These are phyloP conservation scores for Papilio elwesi DNA, from an alignment of 2,888 invertebrate genomes.

Conservation along the genomic window DNA sequence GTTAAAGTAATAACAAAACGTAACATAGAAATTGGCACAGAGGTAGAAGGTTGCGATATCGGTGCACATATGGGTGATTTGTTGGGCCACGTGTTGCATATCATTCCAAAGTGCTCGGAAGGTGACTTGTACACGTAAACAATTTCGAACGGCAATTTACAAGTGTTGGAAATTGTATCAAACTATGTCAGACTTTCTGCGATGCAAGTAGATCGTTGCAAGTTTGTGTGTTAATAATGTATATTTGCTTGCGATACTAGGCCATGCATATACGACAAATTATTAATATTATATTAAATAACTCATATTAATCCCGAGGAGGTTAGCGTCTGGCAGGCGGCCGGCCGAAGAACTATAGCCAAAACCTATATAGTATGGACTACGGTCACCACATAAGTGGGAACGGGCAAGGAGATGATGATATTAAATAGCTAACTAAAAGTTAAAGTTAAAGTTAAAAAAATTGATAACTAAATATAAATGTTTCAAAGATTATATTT, in stretches of 20 bases:
- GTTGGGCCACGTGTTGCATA: constrained; percentile 44
- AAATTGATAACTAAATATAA: too few species aligned
- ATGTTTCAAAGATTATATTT: too few species aligned
- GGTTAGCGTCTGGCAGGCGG: too few species aligned
- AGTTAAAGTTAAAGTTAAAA: too few species aligned
- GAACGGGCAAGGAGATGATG: too few species aligned
- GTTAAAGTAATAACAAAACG: constrained; percentile 30
- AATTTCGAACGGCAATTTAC: constrained; percentile 40
- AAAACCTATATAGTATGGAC: too few species aligned
- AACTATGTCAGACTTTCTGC: constrained; percentile 7
- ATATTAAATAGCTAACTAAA: too few species aligned
- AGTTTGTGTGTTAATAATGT: constrained; percentile 12
- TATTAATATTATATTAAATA: not conserved
- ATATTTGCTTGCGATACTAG: constrained; percentile 1
- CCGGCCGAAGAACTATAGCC: too few species aligned
- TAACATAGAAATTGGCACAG: constrained; percentile 35
- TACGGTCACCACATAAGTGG: too few species aligned
- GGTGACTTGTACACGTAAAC: constrained; percentile 45
- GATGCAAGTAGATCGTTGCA: constrained; percentile 12
- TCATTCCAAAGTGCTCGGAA: constrained; percentile 43
- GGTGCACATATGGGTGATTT: constrained; percentile 39
- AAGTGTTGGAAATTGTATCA: constrained; percentile 34
- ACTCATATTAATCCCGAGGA: too few species aligned
- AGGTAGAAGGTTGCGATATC: constrained; percentile 10
- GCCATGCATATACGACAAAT: constrained; percentile 4